Percentiles rank a stretch among this genome's conserved stretches.
These are phyloP conservation scores for Hecatera dysodea DNA, from an alignment of 2,888 invertebrate genomes.

Conservation along the genomic window DNA sequence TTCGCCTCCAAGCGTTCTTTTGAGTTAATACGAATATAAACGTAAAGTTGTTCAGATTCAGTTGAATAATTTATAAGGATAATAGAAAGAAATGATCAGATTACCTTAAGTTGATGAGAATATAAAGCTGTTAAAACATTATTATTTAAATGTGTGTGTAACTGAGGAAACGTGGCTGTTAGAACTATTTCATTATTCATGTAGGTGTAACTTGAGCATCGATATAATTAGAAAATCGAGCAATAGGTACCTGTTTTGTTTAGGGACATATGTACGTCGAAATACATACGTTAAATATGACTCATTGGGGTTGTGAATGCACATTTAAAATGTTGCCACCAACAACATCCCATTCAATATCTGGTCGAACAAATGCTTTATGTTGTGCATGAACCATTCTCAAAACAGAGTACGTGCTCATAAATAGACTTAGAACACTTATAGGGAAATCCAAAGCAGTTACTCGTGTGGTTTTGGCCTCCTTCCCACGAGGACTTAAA, in stretches of 20 bases:
- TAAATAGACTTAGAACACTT: background rate
- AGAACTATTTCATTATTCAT: conserved; percentile 3
- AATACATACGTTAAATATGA: background rate
- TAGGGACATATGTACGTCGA: background rate
- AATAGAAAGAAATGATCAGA: conserved; percentile 64
- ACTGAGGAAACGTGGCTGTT: conserved; percentile 1
- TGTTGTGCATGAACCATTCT: background rate
- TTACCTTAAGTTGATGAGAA: conserved; percentile 55
- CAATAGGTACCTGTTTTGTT: background rate
- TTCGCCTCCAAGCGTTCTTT: conserved; percentile 57
- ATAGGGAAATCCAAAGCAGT: background rate
- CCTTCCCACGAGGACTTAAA: background rate
- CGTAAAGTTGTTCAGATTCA: conserved; percentile 61
- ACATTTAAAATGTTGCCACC: background rate
- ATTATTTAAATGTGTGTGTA: conserved; percentile 24
- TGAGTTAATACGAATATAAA: conserved; percentile 58
- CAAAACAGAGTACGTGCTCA: background rate
- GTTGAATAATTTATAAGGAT: conserved; percentile 68
- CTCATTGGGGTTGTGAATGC: background rate
- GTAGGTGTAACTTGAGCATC: background rate
- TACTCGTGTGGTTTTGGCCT: background rate
- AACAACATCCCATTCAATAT: conserved; percentile 4
- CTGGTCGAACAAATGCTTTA: background rate
- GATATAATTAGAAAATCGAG: background rate
- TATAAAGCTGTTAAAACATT: conserved; percentile 46